Conservation (phyloP, 2,888 invertebrate species). For the Sinopyrophorus schimmeli region DNA sequence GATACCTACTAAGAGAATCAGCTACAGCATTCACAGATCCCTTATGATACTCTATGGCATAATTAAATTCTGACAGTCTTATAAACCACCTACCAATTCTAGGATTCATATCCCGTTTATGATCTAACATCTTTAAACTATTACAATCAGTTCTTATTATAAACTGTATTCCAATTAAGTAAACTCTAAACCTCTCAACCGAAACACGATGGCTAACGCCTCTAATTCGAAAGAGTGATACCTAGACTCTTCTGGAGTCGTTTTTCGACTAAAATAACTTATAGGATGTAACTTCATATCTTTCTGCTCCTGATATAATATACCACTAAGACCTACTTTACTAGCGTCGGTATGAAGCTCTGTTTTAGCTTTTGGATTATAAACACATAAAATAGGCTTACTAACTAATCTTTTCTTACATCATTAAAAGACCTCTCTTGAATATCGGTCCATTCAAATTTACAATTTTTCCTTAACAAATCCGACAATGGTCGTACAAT, state of each 20-base stretch:
- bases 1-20: too few species aligned
- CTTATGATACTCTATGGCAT: too few species aligned
- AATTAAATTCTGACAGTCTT: too few species aligned
- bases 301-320: conserved; percentile 33
- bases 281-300: conserved; percentile 9
- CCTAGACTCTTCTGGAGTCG: conserved; percentile 5
- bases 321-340: conserved; percentile 33
- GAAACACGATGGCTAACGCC: conserved; percentile 6
- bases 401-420: conserved; percentile 28
- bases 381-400: conserved; percentile 37
- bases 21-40: too few species aligned
- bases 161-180: too few species aligned
- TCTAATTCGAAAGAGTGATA: conserved; percentile 11
- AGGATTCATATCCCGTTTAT: too few species aligned
- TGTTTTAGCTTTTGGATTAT: conserved; percentile 30
- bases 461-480: conserved; percentile 31
- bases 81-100: too few species aligned
- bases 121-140: too few species aligned
- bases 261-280: conserved; percentile 16
- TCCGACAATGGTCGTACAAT: conserved; percentile 35
- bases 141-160: too few species aligned
- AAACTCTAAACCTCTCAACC: too few species aligned
- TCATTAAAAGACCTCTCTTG: conserved; percentile 33
- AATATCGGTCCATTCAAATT: conserved; percentile 31
- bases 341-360: conserved; percentile 38